Evolutionary conservation across 1,140 invertebrate species (phyloP).

Genomic region (Ips typographus): DNA sequence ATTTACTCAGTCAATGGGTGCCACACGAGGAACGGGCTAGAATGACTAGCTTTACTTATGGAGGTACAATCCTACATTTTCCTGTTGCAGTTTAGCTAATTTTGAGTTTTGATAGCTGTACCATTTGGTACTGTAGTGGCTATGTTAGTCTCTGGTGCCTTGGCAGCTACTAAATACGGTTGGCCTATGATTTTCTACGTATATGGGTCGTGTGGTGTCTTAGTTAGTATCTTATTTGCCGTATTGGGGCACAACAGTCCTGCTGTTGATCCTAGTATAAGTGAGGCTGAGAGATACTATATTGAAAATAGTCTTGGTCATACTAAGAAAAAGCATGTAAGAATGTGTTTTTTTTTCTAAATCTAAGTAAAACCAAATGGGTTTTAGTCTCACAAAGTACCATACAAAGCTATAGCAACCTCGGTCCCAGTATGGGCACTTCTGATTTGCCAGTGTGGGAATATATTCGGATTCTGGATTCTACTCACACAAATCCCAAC

Average conservation of each 20-base stretch:
- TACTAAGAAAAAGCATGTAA: conserved; percentile 43
- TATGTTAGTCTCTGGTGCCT: conserved; percentile 67
- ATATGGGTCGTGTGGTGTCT: conserved; percentile 64
- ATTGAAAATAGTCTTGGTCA: conserved; percentile 56
- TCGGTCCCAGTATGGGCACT: conserved; percentile 82
- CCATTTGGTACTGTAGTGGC: conserved; percentile 73
- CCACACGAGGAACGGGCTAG: conserved; percentile 61
- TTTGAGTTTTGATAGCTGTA: conserved; percentile 53
- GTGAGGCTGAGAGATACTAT: conserved; percentile 61
- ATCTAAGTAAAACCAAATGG: background rate
- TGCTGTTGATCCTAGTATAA: conserved; percentile 59
- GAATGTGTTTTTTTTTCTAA: background rate
- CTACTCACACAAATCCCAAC: conserved; percentile 88
- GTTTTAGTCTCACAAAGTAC: conserved; percentile 53
- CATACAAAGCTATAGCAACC: conserved; percentile 75
- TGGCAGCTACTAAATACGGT: conserved; percentile 64
- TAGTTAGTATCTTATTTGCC: conserved; percentile 64
- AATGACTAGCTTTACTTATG: conserved; percentile 60
- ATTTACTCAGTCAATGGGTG: conserved; percentile 77
- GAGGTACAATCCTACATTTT: conserved; percentile 53
- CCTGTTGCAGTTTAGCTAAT: too few species aligned
- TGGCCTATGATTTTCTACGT: conserved; percentile 81
- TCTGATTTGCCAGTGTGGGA: conserved; percentile 76
- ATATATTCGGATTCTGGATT: conserved; percentile 92
- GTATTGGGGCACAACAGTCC: conserved; percentile 69